A percentile compares a stretch with the other conserved stretches of the same genome.
Conservation (phyloP, 2,113 vertebrate species). For the Microtus richardsoni region DNA sequence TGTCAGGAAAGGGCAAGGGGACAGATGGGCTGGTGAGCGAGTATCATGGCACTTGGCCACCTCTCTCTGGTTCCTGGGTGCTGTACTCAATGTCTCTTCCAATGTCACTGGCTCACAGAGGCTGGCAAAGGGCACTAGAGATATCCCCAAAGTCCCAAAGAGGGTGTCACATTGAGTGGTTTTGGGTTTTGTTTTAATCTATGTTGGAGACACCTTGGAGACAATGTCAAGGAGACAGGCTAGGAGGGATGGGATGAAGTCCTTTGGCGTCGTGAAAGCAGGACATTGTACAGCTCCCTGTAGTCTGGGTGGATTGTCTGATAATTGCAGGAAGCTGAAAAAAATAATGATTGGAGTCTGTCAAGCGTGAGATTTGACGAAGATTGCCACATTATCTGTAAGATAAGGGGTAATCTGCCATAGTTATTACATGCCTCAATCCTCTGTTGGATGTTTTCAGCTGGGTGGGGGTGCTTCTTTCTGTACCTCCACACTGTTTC, state of each 20-base stretch:
- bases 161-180: neutral
- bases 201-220: neutral
- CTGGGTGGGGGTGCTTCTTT: neutral
- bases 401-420: neutral
- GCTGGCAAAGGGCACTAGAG: neutral
- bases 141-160: neutral
- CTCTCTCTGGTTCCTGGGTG: neutral
- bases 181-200: neutral
- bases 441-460: neutral
- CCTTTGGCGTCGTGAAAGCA: neutral
- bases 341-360: neutral
- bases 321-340: neutral
- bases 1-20: neutral
- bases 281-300: neutral
- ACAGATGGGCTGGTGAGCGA: neutral
- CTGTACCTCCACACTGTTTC: neutral
- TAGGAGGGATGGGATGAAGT: neutral
- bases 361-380: neutral
- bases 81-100: neutral
- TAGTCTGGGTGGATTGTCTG: neutral
- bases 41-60: neutral
- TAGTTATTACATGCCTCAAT: rapidly evolving
- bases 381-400: neutral
- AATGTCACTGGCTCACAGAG: neutral
- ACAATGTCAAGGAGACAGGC: neutral